Evolutionary conservation across 2,888 invertebrate genomes (phyloP).

Genomic region (Ecdyonurus torrentis): DNA sequence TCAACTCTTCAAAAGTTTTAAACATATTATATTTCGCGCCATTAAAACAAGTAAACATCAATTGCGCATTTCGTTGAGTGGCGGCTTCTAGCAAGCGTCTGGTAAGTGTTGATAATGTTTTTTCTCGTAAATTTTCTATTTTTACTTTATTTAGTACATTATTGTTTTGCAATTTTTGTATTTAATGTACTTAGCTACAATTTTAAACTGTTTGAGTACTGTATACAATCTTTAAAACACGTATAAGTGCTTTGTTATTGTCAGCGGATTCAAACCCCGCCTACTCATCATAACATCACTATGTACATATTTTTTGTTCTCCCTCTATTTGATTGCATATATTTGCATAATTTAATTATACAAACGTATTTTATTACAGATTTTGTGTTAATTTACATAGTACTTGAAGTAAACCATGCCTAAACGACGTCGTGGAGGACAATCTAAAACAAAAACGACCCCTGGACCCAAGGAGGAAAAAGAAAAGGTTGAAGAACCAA

Average conservation of each 20-base stretch:
- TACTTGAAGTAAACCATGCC: background rate
- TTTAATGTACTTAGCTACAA: too few species aligned
- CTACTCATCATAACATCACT: background rate
- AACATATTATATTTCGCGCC: background rate
- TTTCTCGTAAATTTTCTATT: too few species aligned
- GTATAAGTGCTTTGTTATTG: background rate
- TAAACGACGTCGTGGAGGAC: background rate
- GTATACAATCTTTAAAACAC: background rate
- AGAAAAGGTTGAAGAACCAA: background rate
- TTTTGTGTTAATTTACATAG: background rate
- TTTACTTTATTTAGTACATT: too few species aligned
- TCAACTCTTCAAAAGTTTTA: too few species aligned
- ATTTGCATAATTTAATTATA: too few species aligned
- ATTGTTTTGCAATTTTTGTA: too few species aligned
- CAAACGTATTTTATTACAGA: background rate
- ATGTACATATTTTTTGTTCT: too few species aligned
- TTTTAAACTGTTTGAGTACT: too few species aligned
- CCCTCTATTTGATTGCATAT: too few species aligned
- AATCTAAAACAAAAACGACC: background rate
- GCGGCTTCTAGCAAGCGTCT: background rate
- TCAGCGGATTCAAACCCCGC: too few species aligned
- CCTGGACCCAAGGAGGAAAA: background rate
- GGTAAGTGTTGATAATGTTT: too few species aligned
- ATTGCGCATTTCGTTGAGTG: background rate
- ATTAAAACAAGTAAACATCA: background rate